Conservation (phyloP, 1,140 invertebrate genomes). For the Hypsibius dujardini region DNA sequence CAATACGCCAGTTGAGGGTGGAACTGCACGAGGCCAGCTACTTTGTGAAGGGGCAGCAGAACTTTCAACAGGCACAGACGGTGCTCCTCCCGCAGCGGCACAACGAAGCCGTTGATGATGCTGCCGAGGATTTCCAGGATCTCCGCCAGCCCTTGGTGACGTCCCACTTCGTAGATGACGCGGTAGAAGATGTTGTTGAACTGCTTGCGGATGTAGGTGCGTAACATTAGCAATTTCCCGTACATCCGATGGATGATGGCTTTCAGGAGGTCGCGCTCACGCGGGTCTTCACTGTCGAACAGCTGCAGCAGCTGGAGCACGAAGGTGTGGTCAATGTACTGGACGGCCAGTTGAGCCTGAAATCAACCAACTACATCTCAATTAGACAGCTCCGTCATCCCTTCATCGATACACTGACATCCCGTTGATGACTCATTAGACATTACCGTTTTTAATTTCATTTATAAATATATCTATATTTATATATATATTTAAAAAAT, state of each 20-base stretch:
- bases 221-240: constrained; percentile 35
- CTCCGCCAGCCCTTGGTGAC: constrained; percentile 41
- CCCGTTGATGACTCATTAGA: too few species aligned
- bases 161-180: constrained; percentile 42
- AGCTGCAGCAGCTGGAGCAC: constrained; percentile 30
- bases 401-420: neutral
- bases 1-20: constrained; percentile 36
- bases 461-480: too few species aligned
- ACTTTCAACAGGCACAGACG: constrained; percentile 34
- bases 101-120: constrained; percentile 31
- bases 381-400: neutral
- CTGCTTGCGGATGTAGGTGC: constrained; percentile 36
- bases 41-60: constrained; percentile 34
- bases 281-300: constrained; percentile 37
- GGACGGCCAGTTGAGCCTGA: constrained; percentile 1
- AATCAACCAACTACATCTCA: constrained; percentile 5
- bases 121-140: constrained; percentile 41
- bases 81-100: constrained; percentile 31
- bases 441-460: too few species aligned
- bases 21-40: constrained; percentile 28
- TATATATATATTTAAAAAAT: too few species aligned
- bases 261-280: constrained; percentile 36
- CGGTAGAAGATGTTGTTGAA: constrained; percentile 39
- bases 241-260: constrained; percentile 37
- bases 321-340: constrained; percentile 17